phyloP scores from a whole-genome alignment of 2,113 vertebrate genomes.

The Gavia stellata region DNA sequence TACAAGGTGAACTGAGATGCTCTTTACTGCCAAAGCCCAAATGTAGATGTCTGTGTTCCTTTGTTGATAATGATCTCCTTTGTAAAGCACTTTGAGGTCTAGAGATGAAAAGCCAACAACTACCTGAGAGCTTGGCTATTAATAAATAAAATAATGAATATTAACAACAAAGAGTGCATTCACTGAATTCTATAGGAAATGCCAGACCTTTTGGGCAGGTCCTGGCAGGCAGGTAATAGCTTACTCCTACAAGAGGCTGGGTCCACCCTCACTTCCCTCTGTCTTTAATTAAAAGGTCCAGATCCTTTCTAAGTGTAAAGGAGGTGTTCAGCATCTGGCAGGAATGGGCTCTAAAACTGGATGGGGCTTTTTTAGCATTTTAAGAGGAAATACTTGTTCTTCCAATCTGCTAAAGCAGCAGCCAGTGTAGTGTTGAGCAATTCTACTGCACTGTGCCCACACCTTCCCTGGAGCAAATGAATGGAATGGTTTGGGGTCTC shows the following conservation, averaged over 20 bases:
- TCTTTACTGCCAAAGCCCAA: background rate
- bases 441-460: background rate
- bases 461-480: background rate
- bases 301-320: background rate
- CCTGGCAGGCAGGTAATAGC: background rate
- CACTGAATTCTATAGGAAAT: background rate
- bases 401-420: background rate
- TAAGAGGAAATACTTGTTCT: background rate
- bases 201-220: background rate
- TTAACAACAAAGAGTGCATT: background rate
- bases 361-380: background rate
- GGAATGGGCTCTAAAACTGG: background rate
- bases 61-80: constrained; percentile 3
- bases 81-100: background rate
- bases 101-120: background rate
- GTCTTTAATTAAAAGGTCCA: background rate
- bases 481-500: background rate
- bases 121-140: background rate
- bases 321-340: background rate
- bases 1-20: background rate
- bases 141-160: background rate
- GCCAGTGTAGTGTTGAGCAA: background rate
- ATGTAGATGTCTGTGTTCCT: background rate
- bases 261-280: background rate
- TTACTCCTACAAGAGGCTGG: background rate